Conservation (phyloP, 2,113 vertebrate species). For the Perca fluviatilis region DNA sequence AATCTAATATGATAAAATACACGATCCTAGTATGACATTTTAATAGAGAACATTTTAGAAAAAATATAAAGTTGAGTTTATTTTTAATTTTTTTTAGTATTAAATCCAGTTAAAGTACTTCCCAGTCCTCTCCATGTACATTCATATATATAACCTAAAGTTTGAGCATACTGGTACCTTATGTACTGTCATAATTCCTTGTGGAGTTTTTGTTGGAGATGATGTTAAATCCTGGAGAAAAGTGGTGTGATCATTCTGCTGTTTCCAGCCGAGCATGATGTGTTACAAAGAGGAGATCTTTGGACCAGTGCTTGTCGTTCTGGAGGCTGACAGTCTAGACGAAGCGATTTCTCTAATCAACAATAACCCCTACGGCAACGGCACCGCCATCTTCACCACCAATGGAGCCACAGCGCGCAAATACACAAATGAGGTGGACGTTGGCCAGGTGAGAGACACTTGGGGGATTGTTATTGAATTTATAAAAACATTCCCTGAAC, state of each 20-base stretch:
- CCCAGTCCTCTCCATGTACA: not conserved
- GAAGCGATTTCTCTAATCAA: constrained; percentile 95
- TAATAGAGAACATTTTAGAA: not conserved
- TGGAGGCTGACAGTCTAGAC: constrained; percentile 92
- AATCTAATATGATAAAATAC: not conserved
- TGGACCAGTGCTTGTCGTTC: constrained; percentile 93
- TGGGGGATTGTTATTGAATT: not conserved
- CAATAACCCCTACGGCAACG: constrained; percentile 95
- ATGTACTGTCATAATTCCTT: not conserved
- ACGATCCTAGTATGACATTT: not conserved
- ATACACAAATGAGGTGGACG: constrained; percentile 94
- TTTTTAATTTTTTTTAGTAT: not conserved
- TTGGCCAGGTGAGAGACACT: constrained; percentile 91
- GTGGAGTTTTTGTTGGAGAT: not conserved
- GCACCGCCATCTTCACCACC: constrained; percentile 97
- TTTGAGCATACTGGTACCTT: not conserved
- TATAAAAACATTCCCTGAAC: not conserved
- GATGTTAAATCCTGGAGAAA: not conserved
- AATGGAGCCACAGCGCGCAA: constrained; percentile 97
- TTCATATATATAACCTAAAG: not conserved
- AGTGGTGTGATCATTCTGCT: not conserved
- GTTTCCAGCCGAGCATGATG: constrained; percentile 90
- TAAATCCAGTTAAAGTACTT: not conserved
- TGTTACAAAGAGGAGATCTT: constrained; percentile 99
- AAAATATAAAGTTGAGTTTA: not conserved